Conservation (phyloP, 2,113 vertebrate genomes). For the Chloropsis cyanopogon region DNA sequence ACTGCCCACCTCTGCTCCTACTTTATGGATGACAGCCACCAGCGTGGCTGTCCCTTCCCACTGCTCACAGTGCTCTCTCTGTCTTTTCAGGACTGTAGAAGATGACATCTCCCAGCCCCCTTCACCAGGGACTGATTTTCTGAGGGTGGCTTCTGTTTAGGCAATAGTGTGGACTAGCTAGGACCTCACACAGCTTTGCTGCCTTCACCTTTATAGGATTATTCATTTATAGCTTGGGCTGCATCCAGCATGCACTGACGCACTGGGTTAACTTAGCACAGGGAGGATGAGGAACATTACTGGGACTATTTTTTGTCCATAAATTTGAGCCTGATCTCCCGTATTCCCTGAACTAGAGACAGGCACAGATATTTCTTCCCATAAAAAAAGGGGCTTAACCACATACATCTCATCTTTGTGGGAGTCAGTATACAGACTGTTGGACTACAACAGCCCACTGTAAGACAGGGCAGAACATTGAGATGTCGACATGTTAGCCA, state of each 20-base stretch:
- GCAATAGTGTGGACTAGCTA: neutral
- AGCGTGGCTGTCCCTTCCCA: neutral
- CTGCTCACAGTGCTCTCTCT: neutral
- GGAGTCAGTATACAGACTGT: neutral
- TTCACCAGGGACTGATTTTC: neutral
- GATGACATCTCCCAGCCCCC: neutral
- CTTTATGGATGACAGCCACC: neutral
- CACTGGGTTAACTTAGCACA: neutral
- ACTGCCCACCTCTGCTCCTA: neutral
- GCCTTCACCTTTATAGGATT: neutral
- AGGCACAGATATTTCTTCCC: neutral
- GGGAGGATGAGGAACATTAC: neutral
- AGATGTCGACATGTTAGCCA: neutral
- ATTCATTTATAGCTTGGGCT: neutral
- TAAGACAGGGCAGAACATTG: neutral
- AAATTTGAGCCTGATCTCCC: neutral
- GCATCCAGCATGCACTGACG: neutral
- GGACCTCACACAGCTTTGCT: neutral
- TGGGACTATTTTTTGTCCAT: neutral
- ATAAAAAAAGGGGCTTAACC: neutral
- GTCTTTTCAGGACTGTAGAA: neutral
- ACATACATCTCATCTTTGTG: neutral
- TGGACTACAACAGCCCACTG: neutral
- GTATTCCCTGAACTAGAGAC: neutral
- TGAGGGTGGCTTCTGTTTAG: neutral